Evolutionary conservation across 1,140 invertebrate species (phyloP), one percentile per base, ranked within the genome.

Genomic region (Eubasilissa regina): DNA sequence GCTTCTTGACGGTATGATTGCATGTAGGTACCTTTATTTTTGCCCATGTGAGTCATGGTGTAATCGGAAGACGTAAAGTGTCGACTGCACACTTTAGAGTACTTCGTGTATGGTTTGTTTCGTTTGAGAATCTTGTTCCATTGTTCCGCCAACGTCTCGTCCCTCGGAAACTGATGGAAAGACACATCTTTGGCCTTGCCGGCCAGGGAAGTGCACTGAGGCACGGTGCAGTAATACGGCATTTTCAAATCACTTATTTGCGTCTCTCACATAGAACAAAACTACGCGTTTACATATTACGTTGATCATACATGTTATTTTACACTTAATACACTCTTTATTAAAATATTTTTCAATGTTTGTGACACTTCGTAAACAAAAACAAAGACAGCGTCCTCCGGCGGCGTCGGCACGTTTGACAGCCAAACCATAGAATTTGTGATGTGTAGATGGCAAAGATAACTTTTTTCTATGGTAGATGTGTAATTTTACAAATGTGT

Each of bases 31-130:
- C 87, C 87, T 85, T 87, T 87, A 83, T 88, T 87, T 85, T 87
- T 87, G 66, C 87, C 86, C 9, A 85, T 85, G 75, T 86, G 87
- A 9, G 87, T 88, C 76, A 88, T 86, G 7, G 86, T 89, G 74
- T 88, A 89, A 80, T 89, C 87, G 48, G 87, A 85, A 7, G 87
- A 83, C 73, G 83, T 89, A 43, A 89, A 89, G 80, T 89, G 88
- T 75, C 88, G 83, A 75, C 87, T 88, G 77, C 88, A 89, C 3
- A 89, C 88, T 87, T 89, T 89, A 11, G 88, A 89, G 81, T 89
- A 89, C 77, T 88, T 89, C 8, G 87, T 89, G 60, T 88, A 87
- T 6, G 88, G 88, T 80, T 89, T 89, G 11, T 87, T 86, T 77
- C 87, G 82, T 82, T 88, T 88, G 0, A 88, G 78, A 73, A 89